Conservation (phyloP, 1,140 invertebrate genomes). For the Calephelis nemesis region DNA sequence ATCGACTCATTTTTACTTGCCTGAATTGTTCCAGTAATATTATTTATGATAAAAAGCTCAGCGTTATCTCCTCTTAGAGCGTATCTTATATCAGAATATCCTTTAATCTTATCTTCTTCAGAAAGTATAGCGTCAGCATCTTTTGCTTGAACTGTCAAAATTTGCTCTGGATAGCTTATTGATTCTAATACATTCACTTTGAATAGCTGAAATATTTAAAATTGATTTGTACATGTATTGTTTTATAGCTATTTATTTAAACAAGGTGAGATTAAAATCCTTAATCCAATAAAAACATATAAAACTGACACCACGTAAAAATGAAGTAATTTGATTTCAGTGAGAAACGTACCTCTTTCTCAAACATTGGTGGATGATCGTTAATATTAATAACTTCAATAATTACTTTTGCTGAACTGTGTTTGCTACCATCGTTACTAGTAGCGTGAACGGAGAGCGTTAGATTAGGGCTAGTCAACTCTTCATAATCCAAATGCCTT, state of each 20-base stretch:
- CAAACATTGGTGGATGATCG: constrained; percentile 89
- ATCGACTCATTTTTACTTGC: constrained; percentile 43
- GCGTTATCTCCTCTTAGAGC: constrained; percentile 85
- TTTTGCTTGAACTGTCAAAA: constrained; percentile 84
- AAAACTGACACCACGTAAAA: too few relatives aligned
- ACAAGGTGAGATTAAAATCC: too few relatives aligned
- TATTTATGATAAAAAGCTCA: constrained; percentile 85
- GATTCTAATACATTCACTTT: constrained; percentile 86
- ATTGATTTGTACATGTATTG: too few relatives aligned
- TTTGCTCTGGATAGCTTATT: constrained; percentile 82
- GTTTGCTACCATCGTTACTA: constrained; percentile 83
- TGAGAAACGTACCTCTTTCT: constrained; percentile 75
- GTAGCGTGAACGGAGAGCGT: constrained; percentile 86
- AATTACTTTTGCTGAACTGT: constrained; percentile 84
- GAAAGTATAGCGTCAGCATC: constrained; percentile 85
- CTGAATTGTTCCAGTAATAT: constrained; percentile 82
- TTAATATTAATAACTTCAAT: constrained; percentile 88
- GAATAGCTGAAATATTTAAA: constrained; percentile 75
- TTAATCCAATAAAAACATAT: too few relatives aligned
- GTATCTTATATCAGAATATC: constrained; percentile 85
- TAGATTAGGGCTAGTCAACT: constrained; percentile 82
- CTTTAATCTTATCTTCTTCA: constrained; percentile 80
- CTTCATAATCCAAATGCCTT: constrained; percentile 87
- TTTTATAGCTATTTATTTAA: too few relatives aligned
- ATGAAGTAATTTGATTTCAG: background rate